These are phyloP conservation scores for Atrina japonica DNA, from an alignment of 2,888 invertebrate species.

Conservation along the genomic window DNA sequence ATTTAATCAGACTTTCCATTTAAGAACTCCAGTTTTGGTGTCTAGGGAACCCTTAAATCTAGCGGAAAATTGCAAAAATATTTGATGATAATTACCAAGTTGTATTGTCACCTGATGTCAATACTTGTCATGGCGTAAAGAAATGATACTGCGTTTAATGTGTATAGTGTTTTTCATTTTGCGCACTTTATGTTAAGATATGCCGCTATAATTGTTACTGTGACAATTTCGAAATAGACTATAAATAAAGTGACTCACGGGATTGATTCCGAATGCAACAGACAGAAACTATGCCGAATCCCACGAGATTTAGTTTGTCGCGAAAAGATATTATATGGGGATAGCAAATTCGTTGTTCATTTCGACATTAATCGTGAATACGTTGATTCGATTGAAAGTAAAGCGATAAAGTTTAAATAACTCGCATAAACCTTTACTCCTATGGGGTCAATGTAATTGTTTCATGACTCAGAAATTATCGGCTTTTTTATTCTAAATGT, in stretches of 20 bases:
- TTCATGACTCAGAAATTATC: neutral
- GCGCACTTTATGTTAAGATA: neutral
- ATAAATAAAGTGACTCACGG: slow-evolving; percentile 23
- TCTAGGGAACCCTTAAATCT: slow-evolving; percentile 32
- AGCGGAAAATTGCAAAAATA: slow-evolving; percentile 35
- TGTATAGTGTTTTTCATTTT: slow-evolving; percentile 7
- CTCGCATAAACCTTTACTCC: neutral
- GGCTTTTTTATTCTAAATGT: no score
- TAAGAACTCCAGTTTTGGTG: slow-evolving; percentile 1
- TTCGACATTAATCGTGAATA: slow-evolving; percentile 28
- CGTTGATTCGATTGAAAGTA: slow-evolving; percentile 26
- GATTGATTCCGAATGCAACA: slow-evolving; percentile 11
- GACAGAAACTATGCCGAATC: slow-evolving; percentile 9
- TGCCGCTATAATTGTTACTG: neutral
- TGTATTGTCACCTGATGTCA: slow-evolving; percentile 28
- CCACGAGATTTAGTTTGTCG: slow-evolving; percentile 5
- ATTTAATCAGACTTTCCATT: slow-evolving; percentile 27
- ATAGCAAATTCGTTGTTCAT: slow-evolving; percentile 23
- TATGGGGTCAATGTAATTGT: neutral
- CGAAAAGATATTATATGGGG: slow-evolving; percentile 20
- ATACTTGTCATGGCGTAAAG: neutral
- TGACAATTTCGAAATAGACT: slow-evolving; percentile 3
- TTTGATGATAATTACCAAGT: slow-evolving; percentile 29
- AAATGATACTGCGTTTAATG: neutral
- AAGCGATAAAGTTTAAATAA: slow-evolving; percentile 22